Evolutionary conservation across 1,140 invertebrate genomes (phyloP).

Genomic region (Dendroctonus ponderosae): DNA sequence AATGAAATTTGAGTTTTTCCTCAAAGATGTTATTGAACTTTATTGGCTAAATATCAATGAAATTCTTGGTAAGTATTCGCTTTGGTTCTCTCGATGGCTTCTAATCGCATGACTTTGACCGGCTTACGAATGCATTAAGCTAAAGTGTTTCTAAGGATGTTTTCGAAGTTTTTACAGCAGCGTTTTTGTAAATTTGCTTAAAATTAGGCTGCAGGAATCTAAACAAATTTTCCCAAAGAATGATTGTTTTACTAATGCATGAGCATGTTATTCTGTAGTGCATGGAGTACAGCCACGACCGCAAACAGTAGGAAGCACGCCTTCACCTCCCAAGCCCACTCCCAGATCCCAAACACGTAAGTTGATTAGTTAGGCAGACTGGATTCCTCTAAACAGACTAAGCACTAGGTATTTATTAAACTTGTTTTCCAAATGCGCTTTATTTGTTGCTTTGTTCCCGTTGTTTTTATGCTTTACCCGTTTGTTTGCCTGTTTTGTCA

Average conservation of each 20-base stretch:
- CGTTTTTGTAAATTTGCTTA: too few species aligned
- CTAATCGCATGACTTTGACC: too few species aligned
- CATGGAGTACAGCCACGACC: constrained; percentile 31
- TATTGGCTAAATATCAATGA: too few species aligned
- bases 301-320: constrained; percentile 36
- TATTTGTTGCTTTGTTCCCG: constrained; percentile 29
- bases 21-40: too few species aligned
- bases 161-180: too few species aligned
- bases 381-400: background rate
- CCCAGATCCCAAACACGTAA: constrained; percentile 42
- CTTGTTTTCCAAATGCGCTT: constrained; percentile 12
- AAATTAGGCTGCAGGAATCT: too few species aligned
- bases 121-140: too few species aligned
- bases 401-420: background rate
- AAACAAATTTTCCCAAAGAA: too few species aligned
- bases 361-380: constrained; percentile 16
- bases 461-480: constrained; percentile 45
- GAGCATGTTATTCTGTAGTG: constrained; percentile 52
- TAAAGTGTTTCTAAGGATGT: too few species aligned
- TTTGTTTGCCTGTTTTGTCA: constrained; percentile 42
- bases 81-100: too few species aligned
- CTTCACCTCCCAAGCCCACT: constrained; percentile 28
- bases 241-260: constrained; percentile 44
- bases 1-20: too few species aligned
- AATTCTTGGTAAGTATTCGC: too few species aligned